Evolutionary conservation across 2,888 invertebrate genomes (phyloP), one percentile per base, ranked within the genome.

Genomic region (Dryobotodes eremita): DNA sequence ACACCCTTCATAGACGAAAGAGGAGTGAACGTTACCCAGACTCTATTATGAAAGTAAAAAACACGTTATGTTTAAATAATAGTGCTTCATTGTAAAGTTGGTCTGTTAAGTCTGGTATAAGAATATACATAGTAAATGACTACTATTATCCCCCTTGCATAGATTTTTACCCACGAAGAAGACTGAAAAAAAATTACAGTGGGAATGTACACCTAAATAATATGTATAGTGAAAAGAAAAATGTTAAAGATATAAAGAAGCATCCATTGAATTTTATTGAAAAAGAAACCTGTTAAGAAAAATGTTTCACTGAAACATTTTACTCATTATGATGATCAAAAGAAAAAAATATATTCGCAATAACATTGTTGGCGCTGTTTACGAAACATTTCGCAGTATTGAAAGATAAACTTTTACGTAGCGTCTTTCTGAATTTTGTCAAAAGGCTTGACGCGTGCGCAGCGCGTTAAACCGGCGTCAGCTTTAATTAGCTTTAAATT

Each of bases 401-500:
- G 88, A 91, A 90, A 91, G 86, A 90, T 89, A 88, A 88, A 89
- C 81, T 88, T 89, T 89, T 85, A 86, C 91, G 83, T 84, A 72
- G 73, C 78, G 62, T 79, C 73, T 77, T 83, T 86, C 81, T 82
- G 83, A 88, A 87, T 86, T 93, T 91, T 92, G 91, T 94, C 91
- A 91, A 85, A 89, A 87, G 80, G 78, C 85, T 85, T 88, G 86
- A 86, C 79, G 90, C 89, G 83, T 90, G 91, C 88, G 86, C 91
- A 87, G 62, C 71, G 50, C 87, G 87, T 90, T 91, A 88, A 90
- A 84, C 86, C 75, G 80, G 84, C 86, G 91, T 92, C 91, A 90
- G 91, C 83, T 89, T 93, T 93, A 93, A 94, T 93, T 93, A 89
- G 86, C 91, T 90, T 92, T 91, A 92, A 92, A 93, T 92, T 91